Percentiles rank a stretch among this genome's conserved stretches.
These are phyloP conservation scores for Eudorcas thomsonii DNA, from an alignment of 2,113 vertebrate species.

Conservation along the genomic window DNA sequence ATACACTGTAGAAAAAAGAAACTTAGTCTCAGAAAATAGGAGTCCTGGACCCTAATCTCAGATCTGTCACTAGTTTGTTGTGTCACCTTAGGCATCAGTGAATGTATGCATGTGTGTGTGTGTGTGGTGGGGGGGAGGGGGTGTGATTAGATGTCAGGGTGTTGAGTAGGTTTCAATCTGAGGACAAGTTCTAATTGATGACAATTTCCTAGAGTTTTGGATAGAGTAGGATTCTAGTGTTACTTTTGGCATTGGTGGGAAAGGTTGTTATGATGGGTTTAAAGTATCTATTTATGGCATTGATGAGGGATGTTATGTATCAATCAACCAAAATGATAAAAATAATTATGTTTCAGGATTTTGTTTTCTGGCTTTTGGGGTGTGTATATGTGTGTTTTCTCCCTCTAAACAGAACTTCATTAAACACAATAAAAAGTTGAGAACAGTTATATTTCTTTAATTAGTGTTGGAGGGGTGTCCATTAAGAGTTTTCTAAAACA, in stretches of 20 bases:
- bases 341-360: not conserved
- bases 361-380: not conserved
- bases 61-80: not conserved
- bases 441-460: conserved; percentile 12
- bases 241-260: not conserved
- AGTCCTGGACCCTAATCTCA: not conserved
- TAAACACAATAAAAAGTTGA: not conserved
- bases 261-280: not conserved
- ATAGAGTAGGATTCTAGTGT: not conserved
- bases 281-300: not conserved
- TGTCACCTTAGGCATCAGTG: not conserved
- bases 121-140: not conserved
- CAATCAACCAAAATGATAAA: not conserved
- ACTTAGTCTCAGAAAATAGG: not conserved
- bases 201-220: not conserved
- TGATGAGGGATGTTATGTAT: not conserved
- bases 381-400: not conserved
- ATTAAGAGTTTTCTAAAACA: not conserved
- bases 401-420: not conserved
- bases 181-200: not conserved
- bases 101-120: not conserved
- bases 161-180: not conserved
- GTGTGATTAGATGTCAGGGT: not conserved
- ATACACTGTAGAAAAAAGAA: not conserved
- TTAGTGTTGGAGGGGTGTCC: not conserved